A percentile compares a stretch with the other conserved stretches of the same genome.
phyloP scores from a whole-genome alignment of 2,888 invertebrate genomes.

The Cyclophora albipunctata region DNA sequence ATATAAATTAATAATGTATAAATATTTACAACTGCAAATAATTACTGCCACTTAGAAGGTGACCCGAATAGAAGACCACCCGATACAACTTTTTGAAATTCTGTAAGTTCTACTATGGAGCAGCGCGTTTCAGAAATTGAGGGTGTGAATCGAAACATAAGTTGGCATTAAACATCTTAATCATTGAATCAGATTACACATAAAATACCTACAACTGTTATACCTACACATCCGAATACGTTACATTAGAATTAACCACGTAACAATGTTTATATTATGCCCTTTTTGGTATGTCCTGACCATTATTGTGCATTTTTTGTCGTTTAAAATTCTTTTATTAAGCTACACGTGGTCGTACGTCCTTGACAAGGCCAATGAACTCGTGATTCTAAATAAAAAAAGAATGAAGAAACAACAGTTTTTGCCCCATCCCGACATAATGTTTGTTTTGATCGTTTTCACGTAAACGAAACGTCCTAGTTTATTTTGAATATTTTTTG shows the following conservation, averaged over 20 bases:
- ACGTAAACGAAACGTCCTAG: conserved; percentile 52
- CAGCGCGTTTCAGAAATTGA: too few relatives aligned
- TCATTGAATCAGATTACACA: too few relatives aligned
- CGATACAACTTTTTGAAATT: too few relatives aligned
- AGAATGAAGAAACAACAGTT: conserved; percentile 48
- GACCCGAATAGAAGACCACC: too few relatives aligned
- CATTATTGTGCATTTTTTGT: conserved; percentile 33
- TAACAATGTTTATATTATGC: conserved; percentile 3
- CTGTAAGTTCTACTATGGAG: too few relatives aligned
- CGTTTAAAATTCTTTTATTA: conserved; percentile 41
- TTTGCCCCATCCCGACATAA: conserved; percentile 53
- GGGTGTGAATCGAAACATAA: too few relatives aligned
- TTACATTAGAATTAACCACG: not conserved
- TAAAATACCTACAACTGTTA: too few relatives aligned
- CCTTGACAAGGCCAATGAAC: conserved; percentile 67
- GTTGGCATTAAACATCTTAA: too few relatives aligned
- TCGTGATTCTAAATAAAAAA: conserved; percentile 41
- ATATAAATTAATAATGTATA: too few relatives aligned
- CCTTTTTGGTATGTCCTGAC: conserved; percentile 19
- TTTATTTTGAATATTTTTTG: conserved; percentile 43
- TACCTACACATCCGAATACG: too few relatives aligned
- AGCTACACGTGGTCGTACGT: conserved; percentile 61
- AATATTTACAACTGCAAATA: too few relatives aligned
- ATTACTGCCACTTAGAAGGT: too few relatives aligned
- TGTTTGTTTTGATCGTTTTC: conserved; percentile 71